Percentiles rank a stretch among this genome's conserved stretches.
Evolutionary conservation across 2,113 vertebrate species (phyloP).

Genomic region (Natator depressus): DNA sequence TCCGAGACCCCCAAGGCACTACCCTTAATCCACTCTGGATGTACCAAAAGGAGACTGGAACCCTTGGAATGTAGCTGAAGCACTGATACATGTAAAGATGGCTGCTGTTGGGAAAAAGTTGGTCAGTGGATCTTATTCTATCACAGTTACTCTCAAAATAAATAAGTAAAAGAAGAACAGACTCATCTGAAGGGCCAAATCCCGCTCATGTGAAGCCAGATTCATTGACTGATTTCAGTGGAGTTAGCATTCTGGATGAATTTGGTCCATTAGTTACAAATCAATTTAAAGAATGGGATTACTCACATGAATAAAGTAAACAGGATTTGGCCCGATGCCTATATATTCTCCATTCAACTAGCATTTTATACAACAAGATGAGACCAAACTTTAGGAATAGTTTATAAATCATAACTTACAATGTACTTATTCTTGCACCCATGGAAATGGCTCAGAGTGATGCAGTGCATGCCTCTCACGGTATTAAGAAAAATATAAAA

Average conservation of each 20-base stretch:
- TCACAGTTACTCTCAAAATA: not conserved
- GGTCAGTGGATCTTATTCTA: not conserved
- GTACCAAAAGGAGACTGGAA: not conserved
- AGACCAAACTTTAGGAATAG: constrained; percentile 60
- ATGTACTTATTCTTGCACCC: constrained; percentile 65
- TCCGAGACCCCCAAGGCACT: not conserved
- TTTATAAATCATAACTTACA: constrained; percentile 66
- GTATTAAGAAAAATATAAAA: constrained; percentile 17
- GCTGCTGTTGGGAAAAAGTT: not conserved
- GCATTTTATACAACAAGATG: constrained; percentile 61
- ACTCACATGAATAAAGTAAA: not conserved
- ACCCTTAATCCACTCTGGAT: not conserved
- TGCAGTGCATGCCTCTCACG: constrained; percentile 21
- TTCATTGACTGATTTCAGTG: not conserved
- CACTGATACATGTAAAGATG: not conserved
- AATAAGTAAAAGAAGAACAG: not conserved
- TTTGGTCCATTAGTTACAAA: not conserved
- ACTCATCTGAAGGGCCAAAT: not conserved
- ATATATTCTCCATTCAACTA: not conserved
- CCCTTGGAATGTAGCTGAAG: not conserved
- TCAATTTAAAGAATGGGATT: not conserved
- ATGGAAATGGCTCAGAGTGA: constrained; percentile 59
- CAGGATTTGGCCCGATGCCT: not conserved
- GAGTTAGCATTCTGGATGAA: not conserved
- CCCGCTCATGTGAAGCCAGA: not conserved